Base-by-base conservation (phyloP, 2,888 invertebrate species). In the Nemotelus pantherinus region DNA sequence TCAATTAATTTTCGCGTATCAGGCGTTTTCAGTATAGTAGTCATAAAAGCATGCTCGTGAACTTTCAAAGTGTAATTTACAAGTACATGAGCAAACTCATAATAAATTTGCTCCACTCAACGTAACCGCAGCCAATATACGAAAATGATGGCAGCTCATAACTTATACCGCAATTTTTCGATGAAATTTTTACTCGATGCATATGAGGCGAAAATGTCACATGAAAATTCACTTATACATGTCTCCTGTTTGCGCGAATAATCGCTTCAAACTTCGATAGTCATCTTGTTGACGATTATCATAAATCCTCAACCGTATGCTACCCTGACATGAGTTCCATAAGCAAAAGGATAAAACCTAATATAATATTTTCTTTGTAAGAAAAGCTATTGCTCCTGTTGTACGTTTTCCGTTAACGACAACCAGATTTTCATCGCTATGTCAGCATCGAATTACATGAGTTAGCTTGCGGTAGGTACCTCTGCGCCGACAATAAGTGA, bases 221-320 rank as follows among this genome's bases (percentile, higher is more conserved):
- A 60, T 60, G 60, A 60, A 60, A 60, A 60, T 60, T 60, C 60
- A 60, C 60, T 60, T 60, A 60, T 57, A 3, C 57, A 6, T 9
- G 57, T 57, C 25, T 57, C 57, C n/a, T 25, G 57, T 25, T 25
- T 4, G 57, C 60, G 7, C 3, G 41, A 41, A 60, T 7, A 60
- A 25, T 6, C 45, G 5, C 10, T 64, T 67, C 50, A 67, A 48
- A 48, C 25, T 48, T 67, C 48, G 67, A 67, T 39, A 67, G 67
- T 48, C 67, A 67, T 47, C 67, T 48, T 39, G 67, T 67, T n/a
- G 67, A 48, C 67, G 47, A 47, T 3, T 10, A 67, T 67, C 67
- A 48, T 67, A 67, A 67, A 67, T 67, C 48, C 67, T 47, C 50
- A 67, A 67, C 67, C 67, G 44, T 50, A 67, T 67, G 67, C 50